Evolutionary conservation across 2,888 invertebrate species (phyloP).

Genomic region (Philereme vetulata): DNA sequence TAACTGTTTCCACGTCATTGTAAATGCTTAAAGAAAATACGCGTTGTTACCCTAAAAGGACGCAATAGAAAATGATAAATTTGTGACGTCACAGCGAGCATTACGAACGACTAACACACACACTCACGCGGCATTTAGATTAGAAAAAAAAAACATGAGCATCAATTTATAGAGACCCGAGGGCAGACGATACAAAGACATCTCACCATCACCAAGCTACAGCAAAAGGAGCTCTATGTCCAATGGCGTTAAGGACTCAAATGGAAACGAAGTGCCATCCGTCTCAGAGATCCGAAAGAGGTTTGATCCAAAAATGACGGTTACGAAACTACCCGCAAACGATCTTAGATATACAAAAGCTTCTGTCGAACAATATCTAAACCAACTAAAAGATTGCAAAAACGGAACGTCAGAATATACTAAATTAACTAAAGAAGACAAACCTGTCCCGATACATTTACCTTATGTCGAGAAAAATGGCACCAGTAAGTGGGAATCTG

Average conservation of each 20-base stretch:
- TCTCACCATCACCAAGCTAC: constrained; percentile 65
- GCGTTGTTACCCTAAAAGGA: background rate
- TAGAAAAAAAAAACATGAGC: constrained; percentile 59
- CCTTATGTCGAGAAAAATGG: constrained; percentile 74
- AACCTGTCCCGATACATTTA: constrained; percentile 75
- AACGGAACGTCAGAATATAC: constrained; percentile 70
- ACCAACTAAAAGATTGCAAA: constrained; percentile 72
- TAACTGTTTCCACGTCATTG: background rate
- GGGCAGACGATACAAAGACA: constrained; percentile 74
- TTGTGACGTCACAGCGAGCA: constrained; percentile 52
- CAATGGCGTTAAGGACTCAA: constrained; percentile 81
- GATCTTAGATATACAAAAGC: constrained; percentile 65
- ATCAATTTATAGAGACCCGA: constrained; percentile 74
- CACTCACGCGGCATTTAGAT: constrained; percentile 64
- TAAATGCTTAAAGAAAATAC: constrained; percentile 5
- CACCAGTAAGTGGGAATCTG: constrained; percentile 61
- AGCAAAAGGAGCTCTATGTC: constrained; percentile 67
- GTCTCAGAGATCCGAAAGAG: constrained; percentile 84
- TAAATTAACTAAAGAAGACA: constrained; percentile 70
- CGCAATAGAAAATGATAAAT: constrained; percentile 1
- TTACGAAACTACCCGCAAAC: constrained; percentile 75
- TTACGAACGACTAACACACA: constrained; percentile 79
- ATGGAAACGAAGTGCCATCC: constrained; percentile 83
- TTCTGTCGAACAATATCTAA: constrained; percentile 69
- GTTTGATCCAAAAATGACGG: constrained; percentile 81